These are phyloP conservation scores for Trinectes maculatus DNA, from an alignment of 2,113 vertebrate species.

Conservation along the genomic window DNA sequence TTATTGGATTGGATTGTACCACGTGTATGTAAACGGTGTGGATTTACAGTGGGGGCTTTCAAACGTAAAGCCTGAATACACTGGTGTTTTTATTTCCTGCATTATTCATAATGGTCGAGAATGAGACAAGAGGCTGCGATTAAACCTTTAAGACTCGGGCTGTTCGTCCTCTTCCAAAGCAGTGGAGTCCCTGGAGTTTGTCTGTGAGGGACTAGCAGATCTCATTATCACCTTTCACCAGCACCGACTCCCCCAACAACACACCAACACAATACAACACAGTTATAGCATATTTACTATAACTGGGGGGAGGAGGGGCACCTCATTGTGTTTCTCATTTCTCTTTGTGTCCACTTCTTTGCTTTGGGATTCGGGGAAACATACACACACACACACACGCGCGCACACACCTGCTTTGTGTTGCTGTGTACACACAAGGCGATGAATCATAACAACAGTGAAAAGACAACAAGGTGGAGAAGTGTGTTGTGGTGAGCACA, in stretches of 20 bases:
- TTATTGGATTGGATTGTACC: not conserved
- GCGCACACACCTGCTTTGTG: too few relatives aligned
- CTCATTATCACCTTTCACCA: constrained; percentile 32
- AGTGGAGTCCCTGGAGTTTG: constrained; percentile 15
- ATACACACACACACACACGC: too few relatives aligned
- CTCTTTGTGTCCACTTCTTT: too few relatives aligned
- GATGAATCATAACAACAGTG: too few relatives aligned
- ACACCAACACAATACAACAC: too few relatives aligned
- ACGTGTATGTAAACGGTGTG: constrained; percentile 9
- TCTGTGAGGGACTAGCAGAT: constrained; percentile 15
- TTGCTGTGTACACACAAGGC: too few relatives aligned
- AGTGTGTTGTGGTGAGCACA: too few relatives aligned
- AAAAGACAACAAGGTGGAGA: too few relatives aligned
- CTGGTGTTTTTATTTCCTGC: constrained; percentile 15
- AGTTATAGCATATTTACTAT: too few relatives aligned
- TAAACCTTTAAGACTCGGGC: constrained; percentile 20
- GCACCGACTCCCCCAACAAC: not conserved
- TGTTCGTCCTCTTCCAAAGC: constrained; percentile 8
- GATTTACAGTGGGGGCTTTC: constrained; percentile 13
- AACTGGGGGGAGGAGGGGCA: too few relatives aligned
- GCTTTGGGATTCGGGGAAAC: too few relatives aligned
- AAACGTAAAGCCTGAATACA: constrained; percentile 6
- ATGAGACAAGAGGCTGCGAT: constrained; percentile 27
- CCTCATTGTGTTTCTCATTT: too few relatives aligned
- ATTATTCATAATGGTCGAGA: constrained; percentile 35